These are phyloP conservation scores for Lutra lutra DNA, from an alignment of 2,797 vertebrate species.

Conservation along the genomic window DNA sequence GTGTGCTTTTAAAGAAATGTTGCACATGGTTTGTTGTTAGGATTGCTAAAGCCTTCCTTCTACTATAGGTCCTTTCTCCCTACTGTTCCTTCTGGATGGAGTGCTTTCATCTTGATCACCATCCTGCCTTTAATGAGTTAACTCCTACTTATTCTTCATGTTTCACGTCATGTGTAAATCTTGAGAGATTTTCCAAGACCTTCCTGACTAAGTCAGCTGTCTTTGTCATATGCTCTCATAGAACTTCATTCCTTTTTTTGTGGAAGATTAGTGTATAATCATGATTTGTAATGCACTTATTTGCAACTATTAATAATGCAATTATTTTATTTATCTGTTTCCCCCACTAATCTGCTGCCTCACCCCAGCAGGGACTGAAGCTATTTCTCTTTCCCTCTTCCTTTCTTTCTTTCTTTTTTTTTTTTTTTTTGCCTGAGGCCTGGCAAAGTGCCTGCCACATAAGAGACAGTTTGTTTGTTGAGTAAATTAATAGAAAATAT, in stretches of 20 bases:
- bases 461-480: conserved; percentile 26
- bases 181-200: conserved; percentile 18
- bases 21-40: not conserved
- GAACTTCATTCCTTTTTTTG: conserved; percentile 6
- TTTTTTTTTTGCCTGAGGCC: not conserved
- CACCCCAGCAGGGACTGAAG: not conserved
- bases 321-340: conserved; percentile 60
- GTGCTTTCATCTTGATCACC: not conserved
- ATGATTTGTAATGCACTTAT: conserved; percentile 25
- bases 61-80: not conserved
- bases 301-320: conserved; percentile 12
- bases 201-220: not conserved
- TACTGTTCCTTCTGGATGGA: not conserved
- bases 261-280: not conserved
- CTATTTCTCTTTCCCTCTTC: not conserved
- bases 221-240: not conserved
- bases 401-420: not conserved
- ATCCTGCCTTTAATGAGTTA: not conserved
- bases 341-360: not conserved
- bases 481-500: conserved; percentile 50
- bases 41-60: not conserved
- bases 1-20: not conserved
- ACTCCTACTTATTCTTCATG: not conserved
- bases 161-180: not conserved
- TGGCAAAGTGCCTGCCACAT: conserved; percentile 21